phyloP scores from a whole-genome alignment of 2,113 vertebrate genomes.

The Dolichotis patagonum region DNA sequence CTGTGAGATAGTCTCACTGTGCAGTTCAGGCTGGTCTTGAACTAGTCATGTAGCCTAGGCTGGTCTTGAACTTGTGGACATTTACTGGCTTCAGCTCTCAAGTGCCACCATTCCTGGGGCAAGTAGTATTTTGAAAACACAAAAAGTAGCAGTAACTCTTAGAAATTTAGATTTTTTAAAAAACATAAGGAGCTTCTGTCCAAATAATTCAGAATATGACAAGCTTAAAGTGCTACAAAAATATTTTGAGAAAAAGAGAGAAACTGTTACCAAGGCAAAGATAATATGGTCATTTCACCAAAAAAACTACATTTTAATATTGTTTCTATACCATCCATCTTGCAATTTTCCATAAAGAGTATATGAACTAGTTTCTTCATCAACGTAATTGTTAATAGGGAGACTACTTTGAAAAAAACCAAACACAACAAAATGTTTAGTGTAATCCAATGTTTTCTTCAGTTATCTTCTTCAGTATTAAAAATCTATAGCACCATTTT shows the following conservation, averaged over 20 bases:
- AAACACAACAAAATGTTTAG: not conserved
- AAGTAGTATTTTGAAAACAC: not conserved
- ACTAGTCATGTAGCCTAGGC: not conserved
- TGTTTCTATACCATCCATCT: not conserved
- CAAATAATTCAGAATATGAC: not conserved
- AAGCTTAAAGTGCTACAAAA: not conserved
- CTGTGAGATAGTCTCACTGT: not conserved
- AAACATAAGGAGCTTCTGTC: not conserved
- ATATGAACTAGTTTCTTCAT: not conserved
- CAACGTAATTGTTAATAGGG: not conserved
- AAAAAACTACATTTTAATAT: not conserved
- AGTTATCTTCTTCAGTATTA: not conserved
- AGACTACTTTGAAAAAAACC: not conserved
- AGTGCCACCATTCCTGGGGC: not conserved
- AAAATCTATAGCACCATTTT: not conserved
- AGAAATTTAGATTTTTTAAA: not conserved
- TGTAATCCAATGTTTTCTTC: not conserved
- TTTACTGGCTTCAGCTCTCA: not conserved
- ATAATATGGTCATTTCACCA: not conserved
- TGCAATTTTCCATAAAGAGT: not conserved
- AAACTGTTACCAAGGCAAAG: not conserved
- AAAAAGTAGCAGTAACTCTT: not conserved
- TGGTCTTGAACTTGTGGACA: not conserved
- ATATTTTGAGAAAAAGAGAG: not conserved
- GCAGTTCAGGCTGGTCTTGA: not conserved